Percentiles rank a stretch among this genome's conserved stretches.
These are phyloP conservation scores for Stenodera caucasica DNA, from an alignment of 2,888 invertebrate genomes.

Conservation along the genomic window DNA sequence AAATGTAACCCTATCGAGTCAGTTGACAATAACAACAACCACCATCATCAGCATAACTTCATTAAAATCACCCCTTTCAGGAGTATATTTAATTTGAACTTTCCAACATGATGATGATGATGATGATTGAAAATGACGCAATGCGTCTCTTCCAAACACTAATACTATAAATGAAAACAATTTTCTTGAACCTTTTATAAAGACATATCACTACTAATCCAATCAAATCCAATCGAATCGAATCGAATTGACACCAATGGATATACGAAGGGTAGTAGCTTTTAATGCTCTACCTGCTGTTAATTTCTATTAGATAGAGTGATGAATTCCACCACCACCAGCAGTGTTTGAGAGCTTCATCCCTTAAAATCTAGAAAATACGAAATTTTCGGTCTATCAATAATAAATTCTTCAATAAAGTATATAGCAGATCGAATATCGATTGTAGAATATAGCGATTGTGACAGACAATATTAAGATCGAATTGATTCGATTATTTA, in stretches of 20 bases:
- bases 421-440: no score
- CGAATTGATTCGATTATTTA: background rate
- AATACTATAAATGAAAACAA: background rate
- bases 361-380: no score
- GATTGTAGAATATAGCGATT: no score
- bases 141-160: background rate
- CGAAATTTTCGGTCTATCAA: no score
- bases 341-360: background rate
- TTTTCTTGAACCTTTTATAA: background rate
- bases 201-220: background rate
- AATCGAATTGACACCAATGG: background rate
- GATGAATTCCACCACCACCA: background rate
- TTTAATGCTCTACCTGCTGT: slow-evolving; percentile 6
- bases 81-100: slow-evolving; percentile 27
- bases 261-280: background rate
- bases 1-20: no score
- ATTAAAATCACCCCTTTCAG: slow-evolving; percentile 19
- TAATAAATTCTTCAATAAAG: no score
- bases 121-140: slow-evolving; percentile 1
- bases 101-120: slow-evolving; percentile 23
- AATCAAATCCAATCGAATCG: background rate
- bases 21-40: background rate
- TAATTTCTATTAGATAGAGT: slow-evolving; percentile 7
- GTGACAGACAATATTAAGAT: background rate
- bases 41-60: slow-evolving; percentile 21